A percentile compares a stretch with the other conserved stretches of the same genome.
phyloP scores from a whole-genome alignment of 30 jellyfish, hydroid and myxozoan genomes.

The Nemopilema nomurai region DNA sequence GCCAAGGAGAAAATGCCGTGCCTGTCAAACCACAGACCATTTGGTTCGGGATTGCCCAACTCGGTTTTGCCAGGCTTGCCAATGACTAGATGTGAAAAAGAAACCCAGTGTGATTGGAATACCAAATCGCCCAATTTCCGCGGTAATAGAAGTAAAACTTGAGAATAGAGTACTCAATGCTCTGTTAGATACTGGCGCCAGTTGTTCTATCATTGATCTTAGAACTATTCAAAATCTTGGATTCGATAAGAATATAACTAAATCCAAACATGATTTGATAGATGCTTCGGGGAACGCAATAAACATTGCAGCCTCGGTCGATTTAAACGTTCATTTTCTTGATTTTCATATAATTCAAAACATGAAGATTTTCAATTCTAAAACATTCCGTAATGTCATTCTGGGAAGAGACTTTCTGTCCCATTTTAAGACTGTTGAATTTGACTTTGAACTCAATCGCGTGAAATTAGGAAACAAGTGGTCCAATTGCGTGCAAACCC shows the following conservation, averaged over 20 bases:
- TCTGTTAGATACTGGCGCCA: constrained; percentile 55
- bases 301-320: constrained; percentile 22
- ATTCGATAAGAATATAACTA: not conserved
- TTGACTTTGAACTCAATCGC: not conserved
- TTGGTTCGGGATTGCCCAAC: constrained; percentile 52
- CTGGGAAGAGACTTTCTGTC: constrained; percentile 25
- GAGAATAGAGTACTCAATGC: constrained; percentile 8
- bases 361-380: constrained; percentile 3
- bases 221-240: constrained; percentile 34
- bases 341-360: constrained; percentile 5
- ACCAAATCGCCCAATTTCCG: constrained; percentile 13
- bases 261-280: not conserved
- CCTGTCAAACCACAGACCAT: constrained; percentile 49
- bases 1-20: constrained; percentile 44
- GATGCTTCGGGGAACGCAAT: constrained; percentile 47
- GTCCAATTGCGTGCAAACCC: not conserved
- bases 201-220: constrained; percentile 44
- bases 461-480: not conserved
- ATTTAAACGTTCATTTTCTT: not conserved
- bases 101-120: not conserved
- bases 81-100: constrained; percentile 28
- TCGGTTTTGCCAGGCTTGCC: constrained; percentile 45
- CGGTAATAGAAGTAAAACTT: constrained; percentile 8
- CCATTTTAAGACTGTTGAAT: not conserved
- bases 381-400: constrained; percentile 3